These are phyloP conservation scores for Malurus cyaneus DNA, from an alignment of 2,113 vertebrate species.

Conservation along the genomic window DNA sequence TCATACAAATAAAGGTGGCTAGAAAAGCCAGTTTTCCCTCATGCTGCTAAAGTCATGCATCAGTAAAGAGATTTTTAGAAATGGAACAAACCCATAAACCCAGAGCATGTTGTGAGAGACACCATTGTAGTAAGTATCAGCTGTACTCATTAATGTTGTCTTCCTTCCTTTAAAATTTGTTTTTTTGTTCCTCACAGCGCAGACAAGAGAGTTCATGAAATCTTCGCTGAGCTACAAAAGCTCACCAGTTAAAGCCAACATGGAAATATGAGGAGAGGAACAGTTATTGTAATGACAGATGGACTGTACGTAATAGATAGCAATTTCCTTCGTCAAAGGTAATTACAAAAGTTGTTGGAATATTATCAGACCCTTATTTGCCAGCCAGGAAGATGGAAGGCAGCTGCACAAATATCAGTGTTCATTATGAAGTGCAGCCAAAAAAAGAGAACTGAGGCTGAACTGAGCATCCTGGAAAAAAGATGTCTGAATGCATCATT, in stretches of 20 bases:
- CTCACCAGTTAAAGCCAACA: slow-evolving; percentile 58
- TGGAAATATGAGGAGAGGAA: slow-evolving; percentile 54
- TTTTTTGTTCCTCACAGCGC: not conserved
- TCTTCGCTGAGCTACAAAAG: not conserved
- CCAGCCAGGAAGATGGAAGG: slow-evolving; percentile 23
- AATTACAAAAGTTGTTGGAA: slow-evolving; percentile 72
- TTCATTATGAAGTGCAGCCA: not conserved
- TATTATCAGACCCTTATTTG: slow-evolving; percentile 65
- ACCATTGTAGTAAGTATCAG: not conserved
- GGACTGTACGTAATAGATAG: slow-evolving; percentile 60
- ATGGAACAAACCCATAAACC: not conserved
- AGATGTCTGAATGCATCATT: not conserved
- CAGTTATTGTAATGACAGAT: slow-evolving; percentile 67
- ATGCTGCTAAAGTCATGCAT: not conserved
- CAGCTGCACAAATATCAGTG: slow-evolving; percentile 52
- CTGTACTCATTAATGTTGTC: not conserved
- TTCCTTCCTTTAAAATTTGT: slow-evolving; percentile 30
- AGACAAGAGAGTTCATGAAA: slow-evolving; percentile 5
- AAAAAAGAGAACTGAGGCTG: not conserved
- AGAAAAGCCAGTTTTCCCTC: not conserved
- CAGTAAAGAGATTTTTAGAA: not conserved
- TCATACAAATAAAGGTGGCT: not conserved
- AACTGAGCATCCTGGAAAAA: not conserved
- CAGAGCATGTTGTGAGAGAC: not conserved
- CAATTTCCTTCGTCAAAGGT: slow-evolving; percentile 70